Evolutionary conservation across 2,888 invertebrate species (phyloP).

Genomic region (Barypeithes pellucidus): DNA sequence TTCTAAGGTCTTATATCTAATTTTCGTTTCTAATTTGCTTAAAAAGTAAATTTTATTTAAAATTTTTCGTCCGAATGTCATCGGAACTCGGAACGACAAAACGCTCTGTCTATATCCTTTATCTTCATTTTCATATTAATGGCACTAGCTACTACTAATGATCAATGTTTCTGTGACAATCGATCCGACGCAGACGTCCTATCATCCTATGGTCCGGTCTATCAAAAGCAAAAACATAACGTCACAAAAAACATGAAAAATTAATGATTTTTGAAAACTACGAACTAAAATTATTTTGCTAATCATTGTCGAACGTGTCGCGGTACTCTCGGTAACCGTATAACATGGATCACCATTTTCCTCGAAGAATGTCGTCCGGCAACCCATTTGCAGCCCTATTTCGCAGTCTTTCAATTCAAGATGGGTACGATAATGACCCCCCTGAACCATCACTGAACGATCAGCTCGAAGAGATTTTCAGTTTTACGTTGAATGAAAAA

Average conservation of each 20-base stretch:
- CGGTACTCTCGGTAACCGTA: background rate
- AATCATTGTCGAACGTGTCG: constrained; percentile 7
- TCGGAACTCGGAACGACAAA: no score
- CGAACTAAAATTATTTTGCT: background rate
- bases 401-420: constrained; percentile 40
- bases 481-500: constrained; percentile 77
- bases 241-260: constrained; percentile 39
- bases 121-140: no score
- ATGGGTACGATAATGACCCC: constrained; percentile 42
- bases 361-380: constrained; percentile 48
- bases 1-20: no score
- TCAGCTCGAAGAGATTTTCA: constrained; percentile 79
- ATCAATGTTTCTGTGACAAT: constrained; percentile 21
- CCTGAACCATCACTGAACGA: constrained; percentile 55
- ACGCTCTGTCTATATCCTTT: no score
- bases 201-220: no score
- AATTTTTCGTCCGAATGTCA: no score
- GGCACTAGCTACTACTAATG: background rate
- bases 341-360: constrained; percentile 42
- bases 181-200: background rate
- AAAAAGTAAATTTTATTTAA: no score
- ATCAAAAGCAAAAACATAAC: constrained; percentile 29
- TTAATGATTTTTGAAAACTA: constrained; percentile 15
- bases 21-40: no score
- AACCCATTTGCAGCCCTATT: constrained; percentile 54